These are phyloP conservation scores for Pharmacophagus antenor DNA, from an alignment of 2,888 invertebrate species.

Conservation along the genomic window DNA sequence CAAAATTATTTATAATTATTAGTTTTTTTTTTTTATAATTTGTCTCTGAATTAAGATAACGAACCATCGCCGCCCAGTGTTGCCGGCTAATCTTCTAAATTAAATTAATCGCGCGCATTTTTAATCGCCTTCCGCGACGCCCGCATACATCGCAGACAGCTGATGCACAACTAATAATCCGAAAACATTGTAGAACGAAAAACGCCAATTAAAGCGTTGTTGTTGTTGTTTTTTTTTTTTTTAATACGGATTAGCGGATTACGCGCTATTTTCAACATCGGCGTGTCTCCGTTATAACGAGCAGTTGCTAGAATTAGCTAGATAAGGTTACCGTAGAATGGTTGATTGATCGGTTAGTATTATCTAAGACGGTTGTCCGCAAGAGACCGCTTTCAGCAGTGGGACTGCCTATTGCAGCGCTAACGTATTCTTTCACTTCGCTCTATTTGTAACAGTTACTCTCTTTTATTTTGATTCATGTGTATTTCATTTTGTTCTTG, in stretches of 20 bases:
- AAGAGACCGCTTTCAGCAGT: too few species aligned
- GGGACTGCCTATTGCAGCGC: too few species aligned
- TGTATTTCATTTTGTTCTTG: too few species aligned
- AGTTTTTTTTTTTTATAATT: too few species aligned
- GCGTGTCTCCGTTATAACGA: constrained; percentile 18
- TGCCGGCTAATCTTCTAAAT: constrained; percentile 23
- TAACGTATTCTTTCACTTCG: too few species aligned
- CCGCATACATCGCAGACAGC: constrained; percentile 6
- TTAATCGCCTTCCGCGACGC: constrained; percentile 18
- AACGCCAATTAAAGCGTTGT: constrained; percentile 29
- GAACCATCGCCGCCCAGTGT: constrained; percentile 6
- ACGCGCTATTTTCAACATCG: constrained; percentile 21
- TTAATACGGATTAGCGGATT: constrained; percentile 28
- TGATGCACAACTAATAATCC: constrained; percentile 22
- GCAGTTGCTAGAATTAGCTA: background rate
- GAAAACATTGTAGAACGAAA: constrained; percentile 14
- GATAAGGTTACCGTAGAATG: constrained; percentile 1
- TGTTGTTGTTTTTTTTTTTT: too few species aligned
- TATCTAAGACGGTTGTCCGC: background rate
- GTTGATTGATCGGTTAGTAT: constrained; percentile 4
- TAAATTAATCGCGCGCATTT: constrained; percentile 7
- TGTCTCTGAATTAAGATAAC: background rate
- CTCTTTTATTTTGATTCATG: too few species aligned
- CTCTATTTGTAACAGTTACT: too few species aligned
- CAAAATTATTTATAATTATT: too few species aligned